Evolutionary conservation across 2,797 vertebrate species (phyloP).

Genomic region (Sardinella longiceps): DNA sequence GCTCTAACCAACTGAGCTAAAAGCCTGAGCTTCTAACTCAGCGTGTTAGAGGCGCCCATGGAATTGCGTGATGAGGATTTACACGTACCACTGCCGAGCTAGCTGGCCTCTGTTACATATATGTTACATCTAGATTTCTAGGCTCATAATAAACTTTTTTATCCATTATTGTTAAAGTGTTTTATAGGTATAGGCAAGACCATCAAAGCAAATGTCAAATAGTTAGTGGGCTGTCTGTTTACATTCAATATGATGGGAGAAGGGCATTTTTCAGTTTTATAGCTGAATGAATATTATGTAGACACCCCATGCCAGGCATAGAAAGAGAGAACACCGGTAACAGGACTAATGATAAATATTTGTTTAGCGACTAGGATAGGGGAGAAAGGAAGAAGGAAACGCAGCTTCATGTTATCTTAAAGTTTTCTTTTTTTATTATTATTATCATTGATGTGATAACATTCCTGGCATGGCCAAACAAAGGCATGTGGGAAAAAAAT

Average conservation of each 20-base stretch:
- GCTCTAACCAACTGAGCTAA: too few relatives aligned
- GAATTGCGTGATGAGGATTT: too few relatives aligned
- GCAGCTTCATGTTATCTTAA: background rate
- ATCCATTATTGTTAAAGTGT: background rate
- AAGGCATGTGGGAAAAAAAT: background rate
- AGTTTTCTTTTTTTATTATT: background rate
- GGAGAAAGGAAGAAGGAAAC: background rate
- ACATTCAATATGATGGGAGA: background rate
- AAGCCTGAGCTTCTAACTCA: too few relatives aligned
- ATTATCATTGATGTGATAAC: background rate
- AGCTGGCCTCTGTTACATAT: too few relatives aligned
- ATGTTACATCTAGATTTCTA: too few relatives aligned
- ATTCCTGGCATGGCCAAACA: background rate
- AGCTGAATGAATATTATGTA: background rate
- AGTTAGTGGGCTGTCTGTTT: background rate
- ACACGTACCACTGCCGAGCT: too few relatives aligned
- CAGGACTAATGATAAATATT: background rate
- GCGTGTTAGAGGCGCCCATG: too few relatives aligned
- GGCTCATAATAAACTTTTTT: too few relatives aligned
- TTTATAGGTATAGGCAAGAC: too few relatives aligned
- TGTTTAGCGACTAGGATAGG: background rate
- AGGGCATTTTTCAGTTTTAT: background rate
- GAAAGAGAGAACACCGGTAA: background rate
- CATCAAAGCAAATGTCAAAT: background rate
- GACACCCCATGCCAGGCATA: background rate